Conservation (phyloP, 2,797 vertebrate species). For the Sebastes elongatus region DNA sequence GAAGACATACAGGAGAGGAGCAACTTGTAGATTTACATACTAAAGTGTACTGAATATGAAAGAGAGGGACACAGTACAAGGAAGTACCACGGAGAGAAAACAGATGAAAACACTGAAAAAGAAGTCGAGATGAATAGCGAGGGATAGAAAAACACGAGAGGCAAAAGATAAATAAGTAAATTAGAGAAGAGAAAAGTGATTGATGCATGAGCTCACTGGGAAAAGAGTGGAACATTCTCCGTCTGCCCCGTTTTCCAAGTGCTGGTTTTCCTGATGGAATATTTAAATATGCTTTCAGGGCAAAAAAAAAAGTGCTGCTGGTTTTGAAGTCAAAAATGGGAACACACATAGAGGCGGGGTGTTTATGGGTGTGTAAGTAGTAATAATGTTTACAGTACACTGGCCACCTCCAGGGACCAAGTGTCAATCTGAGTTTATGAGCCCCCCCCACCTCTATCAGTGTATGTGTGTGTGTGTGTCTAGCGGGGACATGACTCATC, state of each 20-base stretch:
- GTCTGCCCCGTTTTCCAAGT: slow-evolving; percentile 28
- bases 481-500: slow-evolving; percentile 26
- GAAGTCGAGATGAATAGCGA: not conserved
- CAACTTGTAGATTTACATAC: not conserved
- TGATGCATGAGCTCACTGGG: slow-evolving; percentile 11
- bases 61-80: not conserved
- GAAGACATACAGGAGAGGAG: not conserved
- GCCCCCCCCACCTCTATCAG: too few species aligned
- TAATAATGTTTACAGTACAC: slow-evolving; percentile 47
- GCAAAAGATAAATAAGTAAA: slow-evolving; percentile 36
- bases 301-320: slow-evolving; percentile 10
- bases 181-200: slow-evolving; percentile 16
- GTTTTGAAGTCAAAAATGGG: slow-evolving; percentile 6
- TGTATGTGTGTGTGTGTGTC: not conserved
- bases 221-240: not conserved
- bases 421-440: slow-evolving; percentile 48
- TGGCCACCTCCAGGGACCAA: slow-evolving; percentile 45
- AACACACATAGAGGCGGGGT: not conserved
- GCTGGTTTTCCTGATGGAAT: slow-evolving; percentile 32
- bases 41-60: not conserved
- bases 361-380: slow-evolving; percentile 7
- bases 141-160: slow-evolving; percentile 2
- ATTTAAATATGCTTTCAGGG: slow-evolving; percentile 48
- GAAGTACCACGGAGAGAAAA: not conserved
- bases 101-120: not conserved